Percentiles rank a stretch among this genome's conserved stretches.
These are phyloP conservation scores for Conus canariensis DNA, from an alignment of 2,888 invertebrate species.

Conservation along the genomic window DNA sequence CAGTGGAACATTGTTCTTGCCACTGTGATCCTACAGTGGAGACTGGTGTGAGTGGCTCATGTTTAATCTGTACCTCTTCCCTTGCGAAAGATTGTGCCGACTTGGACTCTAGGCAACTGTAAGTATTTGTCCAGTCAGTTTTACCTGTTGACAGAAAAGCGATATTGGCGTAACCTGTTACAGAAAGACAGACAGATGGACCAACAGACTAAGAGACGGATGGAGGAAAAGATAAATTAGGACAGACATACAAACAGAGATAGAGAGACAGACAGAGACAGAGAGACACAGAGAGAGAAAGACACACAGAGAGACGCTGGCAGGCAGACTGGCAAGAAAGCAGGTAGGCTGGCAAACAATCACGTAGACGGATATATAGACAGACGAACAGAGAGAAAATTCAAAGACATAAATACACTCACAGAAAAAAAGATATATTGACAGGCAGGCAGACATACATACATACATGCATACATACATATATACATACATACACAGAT, in stretches of 20 bases:
- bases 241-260: not conserved
- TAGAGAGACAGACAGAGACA: not conserved
- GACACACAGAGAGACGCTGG: not conserved
- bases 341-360: too few relatives aligned
- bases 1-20: not conserved
- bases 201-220: not conserved
- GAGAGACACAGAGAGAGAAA: not conserved
- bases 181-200: not conserved
- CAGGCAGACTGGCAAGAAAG: too few relatives aligned
- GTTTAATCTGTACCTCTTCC: constrained; percentile 1
- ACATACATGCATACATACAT: too few relatives aligned
- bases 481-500: too few relatives aligned
- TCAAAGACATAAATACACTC: too few relatives aligned
- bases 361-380: too few relatives aligned
- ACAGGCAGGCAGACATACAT: too few relatives aligned
- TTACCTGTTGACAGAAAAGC: not conserved
- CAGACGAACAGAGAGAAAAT: too few relatives aligned
- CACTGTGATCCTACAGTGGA: not conserved
- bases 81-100: not conserved
- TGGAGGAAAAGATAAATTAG: too few relatives aligned
- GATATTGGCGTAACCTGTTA: not conserved
- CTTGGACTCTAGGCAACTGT: not conserved
- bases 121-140: not conserved
- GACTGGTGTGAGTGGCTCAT: constrained; percentile 1
- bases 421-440: too few relatives aligned